Base-by-base conservation (phyloP, 2,797 vertebrate species). In the Tadarida brasiliensis region DNA sequence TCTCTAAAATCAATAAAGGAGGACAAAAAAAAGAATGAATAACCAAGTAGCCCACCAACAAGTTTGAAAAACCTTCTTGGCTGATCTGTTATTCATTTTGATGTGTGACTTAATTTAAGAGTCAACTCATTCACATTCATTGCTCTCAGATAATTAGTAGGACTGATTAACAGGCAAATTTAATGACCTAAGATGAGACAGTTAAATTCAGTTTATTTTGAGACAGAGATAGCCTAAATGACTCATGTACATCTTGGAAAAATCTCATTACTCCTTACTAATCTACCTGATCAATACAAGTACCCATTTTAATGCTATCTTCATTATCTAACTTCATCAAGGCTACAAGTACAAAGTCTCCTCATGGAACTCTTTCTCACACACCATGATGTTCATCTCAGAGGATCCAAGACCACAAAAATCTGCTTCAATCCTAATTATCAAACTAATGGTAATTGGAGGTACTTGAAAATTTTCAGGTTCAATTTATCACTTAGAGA, bases 361-460 rank as follows among this genome's bases (percentile, higher is more conserved):
- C 15, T 63, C 28, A 5, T 7, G 4, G 3, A 19, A 33, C 3
- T 24, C 70, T 95, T 74, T 82, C 11, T 65, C 17, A 15, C 35
- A 17, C 33, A 44, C 26, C 19, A 7, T 33, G 19, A 71, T 70
- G 28, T 17, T 87, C 59, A 30, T 56, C 44, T 84, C 33, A 67
- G 24, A 76, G 19, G 76, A 57, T 4, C 11, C 26, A 73, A 73
- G 33, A 33, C 33, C 65, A 57, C 49, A 35, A 20, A 76, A 88
- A 35, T 63, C 28, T 76, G 10, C 65, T 16, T 24, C 6, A 83
- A 4, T 2, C 20, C 22, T 51, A 84, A 51, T 74, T 89, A 74
- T 90, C 49, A 89, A 95, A 51, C 16, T 78, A 92, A 80, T n/a
- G 14, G 17, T 10, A 87, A 57, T n/a, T 57, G 68, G 30, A 88